Base-by-base conservation (phyloP, 1,140 invertebrate genomes). In the Asbolus verrucosus region DNA sequence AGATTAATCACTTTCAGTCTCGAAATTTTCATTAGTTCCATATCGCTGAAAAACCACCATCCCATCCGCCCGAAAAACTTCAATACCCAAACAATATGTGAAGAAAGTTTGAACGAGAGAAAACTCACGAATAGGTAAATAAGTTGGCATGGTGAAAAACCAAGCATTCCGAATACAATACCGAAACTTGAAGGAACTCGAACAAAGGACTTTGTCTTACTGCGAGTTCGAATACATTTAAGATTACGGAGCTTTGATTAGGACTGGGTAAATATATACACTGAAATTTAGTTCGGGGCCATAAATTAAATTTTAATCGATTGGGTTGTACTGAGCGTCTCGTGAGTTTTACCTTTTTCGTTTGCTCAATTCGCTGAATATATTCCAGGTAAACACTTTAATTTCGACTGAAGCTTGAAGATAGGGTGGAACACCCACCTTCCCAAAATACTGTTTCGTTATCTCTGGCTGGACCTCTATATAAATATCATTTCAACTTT, bases 191-290 rank as follows among this genome's bases (percentile, higher is more conserved):
- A 11, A 54, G 46, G 46, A 54, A 54, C 14, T 54, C 27, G 8
- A 54, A 54, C 46, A 54, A 54, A 54, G 46, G 46, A 54, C 46
- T 54, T 54, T 54, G 46, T 54, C 46, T 54, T 54, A 27, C 46
- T 30, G 46, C 46, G 19, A 36, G 19, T 54, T 54, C 46, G 46
- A 54, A 54, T 54, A 54, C 46, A 27, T 54, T 54, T 54, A 30
- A 54, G 46, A 54, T 54, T 27, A 54, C 8, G 6, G 11, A 54
- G 46, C 46, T 54, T 30, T 54, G 46, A 54, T 54, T 54, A 54
- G 46, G 21, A 27, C 46, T 54, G 19, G 46, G 46, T 54, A 54
- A 54, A 54, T 54, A 54, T 27, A 54, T 54, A 54, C 46, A 14
- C 21, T 24, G 11, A 27, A 54, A 21, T 54, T 54, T 54, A 21